Conservation (phyloP, 1,140 invertebrate genomes). For the Drosophila dunni region DNA sequence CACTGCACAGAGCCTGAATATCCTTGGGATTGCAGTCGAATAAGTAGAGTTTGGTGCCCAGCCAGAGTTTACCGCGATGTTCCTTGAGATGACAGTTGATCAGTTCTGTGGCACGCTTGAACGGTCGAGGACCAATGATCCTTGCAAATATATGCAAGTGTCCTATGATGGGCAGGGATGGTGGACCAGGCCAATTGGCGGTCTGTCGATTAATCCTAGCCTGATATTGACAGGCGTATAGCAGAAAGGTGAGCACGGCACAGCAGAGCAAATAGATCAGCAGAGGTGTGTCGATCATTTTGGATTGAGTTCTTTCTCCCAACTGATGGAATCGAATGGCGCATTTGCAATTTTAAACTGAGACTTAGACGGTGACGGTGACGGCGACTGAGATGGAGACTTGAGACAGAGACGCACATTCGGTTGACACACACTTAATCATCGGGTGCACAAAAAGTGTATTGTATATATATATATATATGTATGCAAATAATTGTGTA, state of each 20-base stretch:
- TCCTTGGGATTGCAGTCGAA: constrained; percentile 73
- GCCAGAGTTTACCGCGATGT: constrained; percentile 68
- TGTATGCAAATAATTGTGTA: constrained; percentile 16
- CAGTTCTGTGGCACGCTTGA: constrained; percentile 43
- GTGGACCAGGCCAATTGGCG: constrained; percentile 64
- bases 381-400: background rate
- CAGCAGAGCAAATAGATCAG: constrained; percentile 24
- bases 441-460: constrained; percentile 15
- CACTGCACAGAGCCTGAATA: constrained; percentile 65
- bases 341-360: constrained; percentile 53
- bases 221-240: constrained; percentile 45
- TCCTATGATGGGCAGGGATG: constrained; percentile 52
- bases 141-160: constrained; percentile 61
- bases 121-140: constrained; percentile 48
- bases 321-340: constrained; percentile 35
- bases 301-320: constrained; percentile 20
- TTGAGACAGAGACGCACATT: background rate
- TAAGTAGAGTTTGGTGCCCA: constrained; percentile 62
- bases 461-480: constrained; percentile 3
- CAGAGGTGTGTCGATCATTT: constrained; percentile 44
- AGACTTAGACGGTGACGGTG: constrained; percentile 22
- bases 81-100: constrained; percentile 50
- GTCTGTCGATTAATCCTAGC: constrained; percentile 52
- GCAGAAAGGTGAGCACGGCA: constrained; percentile 30
- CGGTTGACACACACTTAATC: constrained; percentile 4